Evolutionary conservation across 2,888 invertebrate species (phyloP).

Genomic region (Phaonia tiefii): DNA sequence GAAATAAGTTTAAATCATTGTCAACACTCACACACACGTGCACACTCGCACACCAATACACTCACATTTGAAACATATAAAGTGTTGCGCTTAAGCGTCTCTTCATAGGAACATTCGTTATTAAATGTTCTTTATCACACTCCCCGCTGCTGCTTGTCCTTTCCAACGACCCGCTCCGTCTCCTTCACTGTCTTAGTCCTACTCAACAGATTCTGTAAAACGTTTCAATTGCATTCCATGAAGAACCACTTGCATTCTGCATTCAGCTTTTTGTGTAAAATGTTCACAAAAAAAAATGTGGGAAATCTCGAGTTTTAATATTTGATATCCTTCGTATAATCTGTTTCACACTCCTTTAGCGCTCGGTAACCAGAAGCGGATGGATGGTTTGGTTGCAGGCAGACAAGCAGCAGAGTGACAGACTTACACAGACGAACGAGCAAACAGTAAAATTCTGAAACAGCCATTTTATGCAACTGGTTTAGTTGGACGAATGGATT

Average conservation of each 20-base stretch:
- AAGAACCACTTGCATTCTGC: background rate
- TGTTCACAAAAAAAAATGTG: slow-evolving; percentile 11
- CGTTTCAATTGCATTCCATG: background rate
- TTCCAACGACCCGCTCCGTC: background rate
- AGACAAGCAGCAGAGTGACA: slow-evolving; percentile 8
- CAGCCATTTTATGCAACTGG: background rate
- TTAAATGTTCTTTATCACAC: slow-evolving; percentile 17
- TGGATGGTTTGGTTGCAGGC: slow-evolving; percentile 26
- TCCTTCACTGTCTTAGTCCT: no score
- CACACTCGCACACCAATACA: background rate
- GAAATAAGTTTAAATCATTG: slow-evolving; percentile 12
- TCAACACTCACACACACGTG: background rate
- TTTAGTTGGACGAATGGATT: slow-evolving; percentile 30
- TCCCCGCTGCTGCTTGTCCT: background rate
- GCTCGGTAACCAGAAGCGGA: background rate
- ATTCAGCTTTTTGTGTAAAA: background rate
- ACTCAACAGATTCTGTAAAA: no score
- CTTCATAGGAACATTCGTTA: slow-evolving; percentile 29
- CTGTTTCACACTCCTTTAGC: slow-evolving; percentile 25
- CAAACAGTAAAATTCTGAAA: no score
- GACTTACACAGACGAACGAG: background rate
- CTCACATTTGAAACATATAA: background rate
- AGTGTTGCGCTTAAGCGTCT: slow-evolving; percentile 11
- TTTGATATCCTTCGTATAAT: slow-evolving; percentile 36
- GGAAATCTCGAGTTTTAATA: slow-evolving; percentile 32